These are phyloP conservation scores for Acridotheres tristis DNA, from an alignment of 2,797 vertebrate genomes.

Conservation along the genomic window DNA sequence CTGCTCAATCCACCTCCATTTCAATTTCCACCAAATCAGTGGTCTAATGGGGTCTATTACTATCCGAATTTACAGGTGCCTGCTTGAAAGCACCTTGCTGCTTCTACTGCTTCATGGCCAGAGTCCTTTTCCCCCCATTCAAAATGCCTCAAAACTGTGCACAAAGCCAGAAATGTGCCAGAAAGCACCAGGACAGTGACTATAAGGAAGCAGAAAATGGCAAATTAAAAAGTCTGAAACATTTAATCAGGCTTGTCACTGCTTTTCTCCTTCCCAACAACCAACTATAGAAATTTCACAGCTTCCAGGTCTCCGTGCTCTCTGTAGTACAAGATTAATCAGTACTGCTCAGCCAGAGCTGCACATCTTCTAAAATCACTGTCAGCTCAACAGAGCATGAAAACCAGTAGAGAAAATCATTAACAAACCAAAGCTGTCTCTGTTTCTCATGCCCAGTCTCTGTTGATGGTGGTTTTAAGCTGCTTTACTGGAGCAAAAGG, in stretches of 20 bases:
- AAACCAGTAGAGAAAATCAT: slow-evolving; percentile 49
- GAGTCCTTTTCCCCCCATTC: background rate
- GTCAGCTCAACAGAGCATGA: slow-evolving; percentile 37
- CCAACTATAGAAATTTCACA: background rate
- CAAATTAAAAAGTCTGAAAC: background rate
- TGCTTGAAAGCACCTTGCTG: background rate
- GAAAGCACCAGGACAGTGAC: background rate
- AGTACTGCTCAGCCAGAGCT: background rate
- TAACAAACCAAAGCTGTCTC: background rate
- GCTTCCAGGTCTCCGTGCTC: background rate
- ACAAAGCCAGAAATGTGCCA: background rate
- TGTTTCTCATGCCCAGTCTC: background rate
- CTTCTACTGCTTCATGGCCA: background rate
- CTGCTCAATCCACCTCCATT: background rate
- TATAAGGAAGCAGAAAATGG: background rate
- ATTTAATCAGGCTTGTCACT: background rate
- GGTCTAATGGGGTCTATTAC: background rate
- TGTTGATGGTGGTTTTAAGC: background rate
- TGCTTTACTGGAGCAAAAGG: slow-evolving; percentile 1
- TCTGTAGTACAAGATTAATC: slow-evolving; percentile 47
- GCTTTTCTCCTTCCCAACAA: background rate
- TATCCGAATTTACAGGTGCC: background rate
- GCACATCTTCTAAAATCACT: slow-evolving; percentile 34
- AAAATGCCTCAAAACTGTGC: background rate
- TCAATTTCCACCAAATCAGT: background rate